Conservation (phyloP, 1,140 invertebrate species). For the Drosophila santomea region DNA sequence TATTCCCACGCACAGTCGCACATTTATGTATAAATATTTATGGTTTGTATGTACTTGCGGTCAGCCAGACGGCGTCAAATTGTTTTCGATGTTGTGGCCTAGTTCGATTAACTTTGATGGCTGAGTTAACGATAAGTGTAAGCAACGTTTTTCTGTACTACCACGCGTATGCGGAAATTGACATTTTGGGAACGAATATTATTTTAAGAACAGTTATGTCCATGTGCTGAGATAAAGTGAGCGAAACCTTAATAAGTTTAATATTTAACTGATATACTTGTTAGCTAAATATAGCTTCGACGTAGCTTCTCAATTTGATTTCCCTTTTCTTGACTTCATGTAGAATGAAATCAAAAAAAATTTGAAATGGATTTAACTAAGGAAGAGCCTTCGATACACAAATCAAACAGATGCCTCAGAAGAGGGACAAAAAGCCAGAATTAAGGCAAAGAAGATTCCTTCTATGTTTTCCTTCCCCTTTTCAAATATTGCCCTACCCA, state of each 20-base stretch:
- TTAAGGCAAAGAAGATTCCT: constrained; percentile 5
- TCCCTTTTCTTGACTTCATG: background rate
- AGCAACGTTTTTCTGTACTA: background rate
- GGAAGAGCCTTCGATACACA: constrained; percentile 29
- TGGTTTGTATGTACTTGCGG: constrained; percentile 58
- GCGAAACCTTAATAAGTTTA: too few relatives aligned
- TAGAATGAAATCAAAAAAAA: background rate
- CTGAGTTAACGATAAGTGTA: constrained; percentile 30
- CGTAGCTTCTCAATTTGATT: background rate
- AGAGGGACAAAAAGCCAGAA: constrained; percentile 1
- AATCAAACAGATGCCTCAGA: constrained; percentile 54
- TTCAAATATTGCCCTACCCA: constrained; percentile 31
- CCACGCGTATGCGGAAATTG: background rate
- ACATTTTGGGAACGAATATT: background rate
- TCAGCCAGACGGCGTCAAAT: constrained; percentile 48
- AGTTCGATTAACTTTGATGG: constrained; percentile 51
- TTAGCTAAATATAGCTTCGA: too few relatives aligned
- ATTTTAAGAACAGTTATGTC: too few relatives aligned
- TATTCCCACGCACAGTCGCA: constrained; percentile 10
- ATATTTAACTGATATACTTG: too few relatives aligned
- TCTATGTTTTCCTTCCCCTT: constrained; percentile 21
- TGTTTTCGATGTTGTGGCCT: constrained; percentile 43
- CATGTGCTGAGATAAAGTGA: too few relatives aligned
- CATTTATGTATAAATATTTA: constrained; percentile 53
- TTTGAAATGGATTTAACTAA: constrained; percentile 19